Evolutionary conservation across 2,797 vertebrate genomes (phyloP).

Genomic region (Tarsius wallacei): DNA sequence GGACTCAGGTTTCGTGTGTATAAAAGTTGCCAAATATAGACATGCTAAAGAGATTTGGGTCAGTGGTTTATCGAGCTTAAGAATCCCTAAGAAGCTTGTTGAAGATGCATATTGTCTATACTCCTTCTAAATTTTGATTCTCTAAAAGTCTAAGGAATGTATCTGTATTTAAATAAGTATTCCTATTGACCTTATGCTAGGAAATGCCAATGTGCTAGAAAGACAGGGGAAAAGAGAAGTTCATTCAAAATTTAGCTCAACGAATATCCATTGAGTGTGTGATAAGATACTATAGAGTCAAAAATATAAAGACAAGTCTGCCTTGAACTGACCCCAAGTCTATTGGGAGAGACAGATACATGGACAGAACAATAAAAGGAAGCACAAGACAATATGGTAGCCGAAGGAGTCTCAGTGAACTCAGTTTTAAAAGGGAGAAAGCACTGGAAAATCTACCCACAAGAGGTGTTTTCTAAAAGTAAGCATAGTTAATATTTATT

Average conservation of each 20-base stretch:
- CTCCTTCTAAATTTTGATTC: not conserved
- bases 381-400: not conserved
- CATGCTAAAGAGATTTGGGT: not conserved
- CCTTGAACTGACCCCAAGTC: not conserved
- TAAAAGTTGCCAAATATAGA: not conserved
- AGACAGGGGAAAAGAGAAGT: not conserved
- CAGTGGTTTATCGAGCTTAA: not conserved
- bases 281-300: not conserved
- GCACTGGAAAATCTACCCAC: not conserved
- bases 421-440: not conserved
- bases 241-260: conserved; percentile 25
- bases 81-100: not conserved
- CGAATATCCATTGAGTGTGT: not conserved
- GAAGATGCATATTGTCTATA: not conserved
- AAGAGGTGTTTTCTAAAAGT: not conserved
- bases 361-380: not conserved
- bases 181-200: not conserved
- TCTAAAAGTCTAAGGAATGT: conserved; percentile 6
- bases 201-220: conserved; percentile 7
- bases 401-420: not conserved
- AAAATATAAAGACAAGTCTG: conserved; percentile 31
- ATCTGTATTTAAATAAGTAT: conserved; percentile 3
- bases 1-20: not conserved
- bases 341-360: not conserved
- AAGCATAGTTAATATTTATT: conserved; percentile 34